phyloP scores from a whole-genome alignment of 2,888 invertebrate genomes.

The Maniola hyperantus region DNA sequence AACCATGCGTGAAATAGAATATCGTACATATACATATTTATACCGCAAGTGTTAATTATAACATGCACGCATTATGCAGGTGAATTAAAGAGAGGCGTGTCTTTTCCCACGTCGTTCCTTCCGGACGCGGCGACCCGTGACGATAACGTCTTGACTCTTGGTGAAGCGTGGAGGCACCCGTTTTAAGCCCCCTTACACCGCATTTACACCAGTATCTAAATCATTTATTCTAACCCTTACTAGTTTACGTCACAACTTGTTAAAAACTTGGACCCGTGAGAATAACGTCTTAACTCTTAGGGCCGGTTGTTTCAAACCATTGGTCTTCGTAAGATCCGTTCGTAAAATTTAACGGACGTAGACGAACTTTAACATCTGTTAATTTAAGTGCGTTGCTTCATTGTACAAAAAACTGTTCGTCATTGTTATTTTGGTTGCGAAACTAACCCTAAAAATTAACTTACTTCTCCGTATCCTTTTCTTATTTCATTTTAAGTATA shows the following conservation, averaged over 20 bases:
- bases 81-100: conserved; percentile 57
- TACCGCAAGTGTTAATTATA: conserved; percentile 39
- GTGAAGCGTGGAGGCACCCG: conserved; percentile 25
- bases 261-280: conserved; percentile 80
- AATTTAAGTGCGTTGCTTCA: no score
- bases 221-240: no score
- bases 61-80: conserved; percentile 56
- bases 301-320: no score
- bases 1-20: neutral
- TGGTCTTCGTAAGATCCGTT: no score
- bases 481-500: no score
- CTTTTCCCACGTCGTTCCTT: conserved; percentile 78
- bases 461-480: no score
- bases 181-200: conserved; percentile 11
- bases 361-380: no score
- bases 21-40: conserved; percentile 19
- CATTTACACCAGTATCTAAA: neutral
- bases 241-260: no score
- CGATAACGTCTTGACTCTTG: conserved; percentile 71
- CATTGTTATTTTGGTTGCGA: no score
- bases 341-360: no score
- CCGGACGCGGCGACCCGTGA: conserved; percentile 77
- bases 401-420: no score
- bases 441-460: no score
- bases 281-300: conserved; percentile 73